phyloP scores from a whole-genome alignment of 2,888 invertebrate genomes.

The Sceliomorpha sp. region DNA sequence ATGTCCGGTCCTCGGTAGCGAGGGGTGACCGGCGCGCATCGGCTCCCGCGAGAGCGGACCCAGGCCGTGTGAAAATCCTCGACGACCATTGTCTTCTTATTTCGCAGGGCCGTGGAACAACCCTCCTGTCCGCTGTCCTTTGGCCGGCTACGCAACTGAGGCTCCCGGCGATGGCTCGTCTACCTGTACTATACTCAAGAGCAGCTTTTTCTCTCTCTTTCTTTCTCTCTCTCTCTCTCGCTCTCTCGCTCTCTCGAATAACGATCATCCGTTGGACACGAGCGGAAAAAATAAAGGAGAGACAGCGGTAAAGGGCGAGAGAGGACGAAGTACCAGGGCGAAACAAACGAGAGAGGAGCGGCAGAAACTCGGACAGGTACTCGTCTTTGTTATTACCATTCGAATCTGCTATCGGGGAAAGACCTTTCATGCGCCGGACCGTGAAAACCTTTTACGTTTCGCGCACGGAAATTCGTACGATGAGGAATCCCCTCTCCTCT shows the following conservation, averaged over 20 bases:
- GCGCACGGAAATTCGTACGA: constrained; percentile 45
- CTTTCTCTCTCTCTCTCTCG: too few species aligned
- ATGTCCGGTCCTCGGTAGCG: constrained; percentile 67
- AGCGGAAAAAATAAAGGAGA: constrained; percentile 42
- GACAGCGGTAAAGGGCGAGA: constrained; percentile 23
- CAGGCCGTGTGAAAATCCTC: constrained; percentile 72
- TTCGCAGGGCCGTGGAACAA: constrained; percentile 59
- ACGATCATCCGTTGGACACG: constrained; percentile 50
- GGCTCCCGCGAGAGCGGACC: constrained; percentile 42
- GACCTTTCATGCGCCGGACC: constrained; percentile 54
- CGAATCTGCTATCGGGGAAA: constrained; percentile 45
- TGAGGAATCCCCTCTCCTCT: constrained; percentile 19
- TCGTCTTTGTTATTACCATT: constrained; percentile 56
- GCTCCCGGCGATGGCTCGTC: constrained; percentile 47
- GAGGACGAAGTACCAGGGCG: constrained; percentile 35
- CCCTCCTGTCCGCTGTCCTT: constrained; percentile 41
- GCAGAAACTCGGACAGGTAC: constrained; percentile 53
- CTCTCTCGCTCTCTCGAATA: constrained; percentile 52
- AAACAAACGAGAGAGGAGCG: constrained; percentile 53
- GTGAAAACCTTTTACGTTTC: constrained; percentile 51
- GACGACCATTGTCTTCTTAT: constrained; percentile 66
- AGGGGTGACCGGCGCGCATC: constrained; percentile 62
- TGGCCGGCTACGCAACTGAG: constrained; percentile 45
- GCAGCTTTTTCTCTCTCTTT: constrained; percentile 56
- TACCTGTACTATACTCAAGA: constrained; percentile 53